phyloP scores from a whole-genome alignment of 2,888 invertebrate species.

The Geophilus truncorum region DNA sequence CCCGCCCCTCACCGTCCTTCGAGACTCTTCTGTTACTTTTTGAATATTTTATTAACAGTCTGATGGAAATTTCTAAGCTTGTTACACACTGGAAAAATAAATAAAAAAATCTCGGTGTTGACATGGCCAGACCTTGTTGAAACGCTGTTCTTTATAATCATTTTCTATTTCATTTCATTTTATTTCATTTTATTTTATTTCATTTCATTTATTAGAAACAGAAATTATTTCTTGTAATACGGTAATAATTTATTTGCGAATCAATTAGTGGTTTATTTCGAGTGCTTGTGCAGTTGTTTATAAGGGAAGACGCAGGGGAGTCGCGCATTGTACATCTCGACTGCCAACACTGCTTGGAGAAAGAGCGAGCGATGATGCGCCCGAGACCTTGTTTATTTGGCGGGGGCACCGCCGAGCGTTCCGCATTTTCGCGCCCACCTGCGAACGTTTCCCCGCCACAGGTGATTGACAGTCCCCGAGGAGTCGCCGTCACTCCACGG shows the following conservation, averaged over 20 bases:
- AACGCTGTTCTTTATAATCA: background rate
- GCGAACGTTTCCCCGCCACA: conserved; percentile 10
- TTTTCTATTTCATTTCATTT: background rate
- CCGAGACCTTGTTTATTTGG: conserved; percentile 32
- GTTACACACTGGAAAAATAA: background rate
- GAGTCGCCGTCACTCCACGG: conserved; percentile 31
- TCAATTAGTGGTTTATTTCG: background rate
- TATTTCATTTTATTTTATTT: background rate
- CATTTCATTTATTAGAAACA: too few relatives aligned
- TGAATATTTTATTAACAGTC: background rate
- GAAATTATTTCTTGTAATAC: too few relatives aligned
- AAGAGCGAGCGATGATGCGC: conserved; percentile 15
- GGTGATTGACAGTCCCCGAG: conserved; percentile 32
- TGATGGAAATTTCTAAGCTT: background rate
- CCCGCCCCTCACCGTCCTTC: too few relatives aligned
- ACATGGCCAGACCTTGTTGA: background rate
- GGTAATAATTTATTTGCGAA: too few relatives aligned
- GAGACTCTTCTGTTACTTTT: background rate
- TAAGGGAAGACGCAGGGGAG: background rate
- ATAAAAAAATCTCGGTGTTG: background rate
- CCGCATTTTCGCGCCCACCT: conserved; percentile 11
- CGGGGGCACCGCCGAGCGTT: background rate
- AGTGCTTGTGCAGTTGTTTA: background rate
- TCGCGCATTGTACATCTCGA: background rate
- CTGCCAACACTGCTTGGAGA: background rate